These are phyloP conservation scores for Philaethria dido DNA, from an alignment of 2,888 invertebrate genomes.

Conservation along the genomic window DNA sequence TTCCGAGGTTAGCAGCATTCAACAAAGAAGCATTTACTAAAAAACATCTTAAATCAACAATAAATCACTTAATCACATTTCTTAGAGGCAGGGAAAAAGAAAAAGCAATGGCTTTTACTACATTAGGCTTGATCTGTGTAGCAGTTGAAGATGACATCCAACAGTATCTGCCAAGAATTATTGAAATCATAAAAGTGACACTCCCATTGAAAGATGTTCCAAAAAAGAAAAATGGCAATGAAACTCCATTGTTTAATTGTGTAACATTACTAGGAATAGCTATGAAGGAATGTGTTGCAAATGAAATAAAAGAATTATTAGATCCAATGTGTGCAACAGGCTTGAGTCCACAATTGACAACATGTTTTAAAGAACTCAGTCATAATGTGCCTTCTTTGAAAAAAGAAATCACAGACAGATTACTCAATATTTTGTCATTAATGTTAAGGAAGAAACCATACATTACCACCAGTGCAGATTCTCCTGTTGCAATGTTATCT, in stretches of 20 bases:
- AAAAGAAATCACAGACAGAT: constrained; percentile 95
- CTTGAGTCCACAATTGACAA: constrained; percentile 94
- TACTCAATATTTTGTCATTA: constrained; percentile 95
- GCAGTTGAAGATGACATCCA: constrained; percentile 93
- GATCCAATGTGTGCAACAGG: constrained; percentile 97
- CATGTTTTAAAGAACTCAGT: constrained; percentile 95
- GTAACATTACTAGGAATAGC: constrained; percentile 96
- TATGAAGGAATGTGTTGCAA: constrained; percentile 89
- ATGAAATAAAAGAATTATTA: constrained; percentile 91
- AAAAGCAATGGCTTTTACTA: constrained; percentile 93
- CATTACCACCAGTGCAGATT: constrained; percentile 83
- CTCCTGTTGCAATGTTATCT: constrained; percentile 70
- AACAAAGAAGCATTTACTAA: constrained; percentile 91
- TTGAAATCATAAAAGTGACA: constrained; percentile 90
- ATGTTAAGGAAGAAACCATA: constrained; percentile 94
- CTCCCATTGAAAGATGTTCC: constrained; percentile 91
- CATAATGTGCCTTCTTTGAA: constrained; percentile 94
- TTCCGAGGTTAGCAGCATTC: constrained; percentile 97
- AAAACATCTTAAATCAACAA: constrained; percentile 89
- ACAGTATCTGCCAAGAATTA: constrained; percentile 90
- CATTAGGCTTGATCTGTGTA: constrained; percentile 95
- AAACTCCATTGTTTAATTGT: constrained; percentile 96
- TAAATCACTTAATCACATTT: constrained; percentile 90
- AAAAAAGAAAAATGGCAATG: constrained; percentile 89
- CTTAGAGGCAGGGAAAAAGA: constrained; percentile 93